Base-by-base conservation (phyloP, 2,797 vertebrate genomes). In the Borostomias antarcticus region DNA sequence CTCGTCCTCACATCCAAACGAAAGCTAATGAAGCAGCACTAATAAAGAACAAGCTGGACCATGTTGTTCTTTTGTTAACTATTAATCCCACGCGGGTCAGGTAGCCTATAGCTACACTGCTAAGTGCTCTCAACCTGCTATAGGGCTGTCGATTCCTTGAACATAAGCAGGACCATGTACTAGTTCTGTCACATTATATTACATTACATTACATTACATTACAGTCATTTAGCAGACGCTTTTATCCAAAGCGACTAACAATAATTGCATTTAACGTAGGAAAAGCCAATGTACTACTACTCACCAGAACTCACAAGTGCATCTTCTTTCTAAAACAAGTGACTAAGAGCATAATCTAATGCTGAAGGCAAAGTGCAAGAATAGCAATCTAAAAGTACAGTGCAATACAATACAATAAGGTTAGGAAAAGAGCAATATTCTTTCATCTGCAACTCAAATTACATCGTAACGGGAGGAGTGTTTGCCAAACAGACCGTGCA, bases 21-120 rank as follows among this genome's bases (percentile, higher is more conserved):
- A 53, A 58, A 19, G 71, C 57, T 82, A 85, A 88, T 87, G 74
- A 74, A 72, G 82, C 76, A 68, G 81, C 77, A 83, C 78, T 88
- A 86, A 87, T 75, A 25, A 65, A 85, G 90, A 90, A 77, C 73
- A 83, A 70, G 64, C 66, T 64, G n/a, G 58, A 56, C 48, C 58
- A 35, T 62, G 40, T 13, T 63, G 30, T 77, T 74, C 69, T 81
- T 85, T 80, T 88, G 89, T 92, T 92, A 93, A 92, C 83, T 80
- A 91, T 93, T 92, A 92, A 92, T 87, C 89, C 77, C 73, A 70
- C 56, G 32, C 76, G 72, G 71, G 67, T 56, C 66, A 29, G 63
- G 58, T 62, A 77, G 53, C 37, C 61, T 69, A 68, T 58, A 73
- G 71, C n/a, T 77, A 67, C 72, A 65, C 50, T 66, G 58, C 25